Percentiles rank a stretch among this genome's conserved stretches.
Evolutionary conservation across 2,797 vertebrate species (phyloP).

Genomic region (Tiaroga cobitis): DNA sequence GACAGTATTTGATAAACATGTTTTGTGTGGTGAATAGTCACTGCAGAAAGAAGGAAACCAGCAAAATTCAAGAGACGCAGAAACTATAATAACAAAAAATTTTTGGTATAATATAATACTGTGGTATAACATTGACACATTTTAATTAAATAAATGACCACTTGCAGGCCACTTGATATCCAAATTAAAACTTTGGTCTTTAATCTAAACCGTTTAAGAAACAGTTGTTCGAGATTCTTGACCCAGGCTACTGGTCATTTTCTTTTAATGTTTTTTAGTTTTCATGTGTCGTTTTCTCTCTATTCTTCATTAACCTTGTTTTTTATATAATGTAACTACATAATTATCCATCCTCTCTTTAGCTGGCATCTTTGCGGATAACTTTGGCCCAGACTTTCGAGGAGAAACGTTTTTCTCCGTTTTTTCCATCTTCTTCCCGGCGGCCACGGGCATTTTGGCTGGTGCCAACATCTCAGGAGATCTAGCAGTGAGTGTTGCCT

Average conservation of each 20-base stretch:
- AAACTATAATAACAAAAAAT: too few species aligned
- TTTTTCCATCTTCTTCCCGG: conserved; percentile 98
- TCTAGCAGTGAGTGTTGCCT: conserved; percentile 85
- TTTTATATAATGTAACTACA: not conserved
- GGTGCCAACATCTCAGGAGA: conserved; percentile 99
- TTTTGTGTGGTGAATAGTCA: too few species aligned
- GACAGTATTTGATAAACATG: not conserved
- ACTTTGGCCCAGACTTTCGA: conserved; percentile 93
- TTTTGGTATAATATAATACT: too few species aligned
- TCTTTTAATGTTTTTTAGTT: too few species aligned
- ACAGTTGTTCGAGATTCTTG: not conserved
- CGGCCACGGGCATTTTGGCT: conserved; percentile 97
- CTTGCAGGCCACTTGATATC: too few species aligned
- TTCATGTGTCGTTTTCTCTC: not conserved
- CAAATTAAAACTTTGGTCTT: not conserved
- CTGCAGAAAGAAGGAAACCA: not conserved
- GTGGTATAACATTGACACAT: too few species aligned
- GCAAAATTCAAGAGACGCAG: too few species aligned
- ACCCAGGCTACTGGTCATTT: too few species aligned
- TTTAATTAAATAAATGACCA: not conserved
- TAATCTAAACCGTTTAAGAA: not conserved
- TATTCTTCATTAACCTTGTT: not conserved
- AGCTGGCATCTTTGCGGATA: conserved; percentile 92
- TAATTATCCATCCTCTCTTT: conserved; percentile 17
- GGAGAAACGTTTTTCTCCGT: conserved; percentile 93